Percentiles rank a stretch among this genome's conserved stretches.
These are phyloP conservation scores for Ommatoiulus sabulosus DNA, from an alignment of 2,888 invertebrate species.

Conservation along the genomic window DNA sequence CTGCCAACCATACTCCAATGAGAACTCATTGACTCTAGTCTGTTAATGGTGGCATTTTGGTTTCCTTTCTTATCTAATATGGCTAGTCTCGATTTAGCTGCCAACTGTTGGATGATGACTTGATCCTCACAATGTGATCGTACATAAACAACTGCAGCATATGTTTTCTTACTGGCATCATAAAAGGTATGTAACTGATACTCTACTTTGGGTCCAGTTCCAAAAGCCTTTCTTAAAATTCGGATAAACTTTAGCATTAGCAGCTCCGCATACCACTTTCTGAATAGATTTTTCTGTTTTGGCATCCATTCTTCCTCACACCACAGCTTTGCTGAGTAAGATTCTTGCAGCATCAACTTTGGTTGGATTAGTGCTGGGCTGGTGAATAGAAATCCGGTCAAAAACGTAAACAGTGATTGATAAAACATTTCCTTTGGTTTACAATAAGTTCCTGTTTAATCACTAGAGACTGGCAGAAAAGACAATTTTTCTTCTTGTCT, in stretches of 20 bases:
- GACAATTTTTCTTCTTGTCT: neutral
- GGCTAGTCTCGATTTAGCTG: neutral
- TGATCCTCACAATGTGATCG: too few species aligned
- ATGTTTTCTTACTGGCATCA: conserved; percentile 38
- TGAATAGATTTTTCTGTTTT: neutral
- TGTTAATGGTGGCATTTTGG: neutral
- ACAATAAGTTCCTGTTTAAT: neutral
- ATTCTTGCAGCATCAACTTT: conserved; percentile 5
- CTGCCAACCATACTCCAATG: neutral
- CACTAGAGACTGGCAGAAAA: neutral
- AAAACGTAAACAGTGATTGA: neutral
- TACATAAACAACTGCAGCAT: conserved; percentile 3
- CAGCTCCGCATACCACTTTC: neutral
- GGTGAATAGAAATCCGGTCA: neutral
- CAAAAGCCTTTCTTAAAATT: neutral
- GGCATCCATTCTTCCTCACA: neutral
- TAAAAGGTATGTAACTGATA: neutral
- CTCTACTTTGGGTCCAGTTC: neutral
- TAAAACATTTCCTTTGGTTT: conserved; percentile 5
- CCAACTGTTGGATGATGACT: neutral
- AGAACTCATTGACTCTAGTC: neutral
- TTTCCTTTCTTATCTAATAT: neutral
- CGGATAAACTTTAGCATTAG: neutral
- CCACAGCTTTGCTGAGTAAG: neutral
- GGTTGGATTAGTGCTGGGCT: neutral